Percentiles rank a stretch among this genome's conserved stretches.
These are phyloP conservation scores for Desoria tigrina DNA, from an alignment of 2,888 invertebrate species.

Conservation along the genomic window DNA sequence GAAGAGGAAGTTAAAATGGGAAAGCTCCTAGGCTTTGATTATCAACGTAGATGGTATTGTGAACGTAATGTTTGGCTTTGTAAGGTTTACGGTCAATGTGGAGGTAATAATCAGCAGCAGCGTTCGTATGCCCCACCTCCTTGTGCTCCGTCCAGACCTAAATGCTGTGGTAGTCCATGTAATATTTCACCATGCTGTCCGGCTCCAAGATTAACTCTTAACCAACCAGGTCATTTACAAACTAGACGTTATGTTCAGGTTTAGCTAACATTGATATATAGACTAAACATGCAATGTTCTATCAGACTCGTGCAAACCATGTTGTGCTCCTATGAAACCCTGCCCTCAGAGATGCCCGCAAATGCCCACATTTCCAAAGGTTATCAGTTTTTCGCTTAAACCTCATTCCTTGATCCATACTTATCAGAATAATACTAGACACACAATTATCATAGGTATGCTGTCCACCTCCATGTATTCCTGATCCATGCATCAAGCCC, in stretches of 20 bases:
- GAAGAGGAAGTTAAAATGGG: constrained; percentile 52
- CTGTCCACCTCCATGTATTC: constrained; percentile 22
- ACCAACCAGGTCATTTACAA: constrained; percentile 35
- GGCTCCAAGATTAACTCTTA: constrained; percentile 41
- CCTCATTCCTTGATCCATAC: not conserved
- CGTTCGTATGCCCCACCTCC: constrained; percentile 36
- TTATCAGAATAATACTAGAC: too few species aligned
- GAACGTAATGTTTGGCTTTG: constrained; percentile 53
- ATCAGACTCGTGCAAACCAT: constrained; percentile 40
- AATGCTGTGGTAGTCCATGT: constrained; percentile 36
- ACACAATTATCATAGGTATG: not conserved
- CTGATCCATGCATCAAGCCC: constrained; percentile 50
- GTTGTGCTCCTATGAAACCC: constrained; percentile 47
- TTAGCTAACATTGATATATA: too few species aligned
- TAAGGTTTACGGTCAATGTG: constrained; percentile 50
- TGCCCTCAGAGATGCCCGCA: constrained; percentile 46
- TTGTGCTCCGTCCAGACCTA: constrained; percentile 36
- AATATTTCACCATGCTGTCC: constrained; percentile 43
- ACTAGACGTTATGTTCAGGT: too few species aligned
- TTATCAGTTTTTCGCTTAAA: constrained; percentile 29
- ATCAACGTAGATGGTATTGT: constrained; percentile 53
- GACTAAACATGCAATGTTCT: not conserved
- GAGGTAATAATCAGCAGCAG: constrained; percentile 26
- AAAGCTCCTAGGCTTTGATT: constrained; percentile 51
- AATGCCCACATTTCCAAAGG: constrained; percentile 47